Evolutionary conservation across 2,113 vertebrate genomes (phyloP), one percentile per base, ranked within the genome.

Genomic region (Hyperoodon ampullatus): DNA sequence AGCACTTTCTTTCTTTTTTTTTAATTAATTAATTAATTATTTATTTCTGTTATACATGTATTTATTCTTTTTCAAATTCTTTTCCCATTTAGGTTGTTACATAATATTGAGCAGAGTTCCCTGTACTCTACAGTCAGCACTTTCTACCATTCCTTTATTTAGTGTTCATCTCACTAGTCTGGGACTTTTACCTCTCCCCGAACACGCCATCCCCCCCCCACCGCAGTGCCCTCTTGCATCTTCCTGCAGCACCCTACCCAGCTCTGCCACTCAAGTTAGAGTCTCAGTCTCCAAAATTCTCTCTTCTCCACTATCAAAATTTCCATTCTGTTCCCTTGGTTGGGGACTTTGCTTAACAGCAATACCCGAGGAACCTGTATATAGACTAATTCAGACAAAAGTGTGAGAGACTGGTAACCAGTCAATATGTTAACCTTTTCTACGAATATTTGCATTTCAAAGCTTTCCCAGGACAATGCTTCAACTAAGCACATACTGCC

Each of bases 341-440:
- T 39, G 87, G 63, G 47, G 30, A 26, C n/a, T 90, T 86, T 21
- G 13, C 24, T 92, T 94, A 86, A 93, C 50, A 65, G 26, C 6
- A 47, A 72, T 44, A 63, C 9, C 47, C 0, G 30, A 42, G 8
- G 35, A 84, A 55, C 53, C 78, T 75, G 11, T 71, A 50, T 58
- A 0, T 63, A 44, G 39, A 88, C 6, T 63, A 87, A 93, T 87
- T 93, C 71, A 94, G 19, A 91, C 42, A 66, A n/a, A 93, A 71
- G n/a, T 63, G 9, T 50, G 55, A 85, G n/a, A 82, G 63, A 78
- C 61, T 58, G 42, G 8, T 70, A 71, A 71, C 13, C 44, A 68
- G n/a, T 28, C 12, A 95, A 14, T n/a, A 6, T 39, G 44, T 84
- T 77, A 85, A 47, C 18, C 18, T 90, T 85, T 92, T 55, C 50